Base-by-base conservation (phyloP, 2,888 invertebrate species). In the Entomobrya proxima region DNA sequence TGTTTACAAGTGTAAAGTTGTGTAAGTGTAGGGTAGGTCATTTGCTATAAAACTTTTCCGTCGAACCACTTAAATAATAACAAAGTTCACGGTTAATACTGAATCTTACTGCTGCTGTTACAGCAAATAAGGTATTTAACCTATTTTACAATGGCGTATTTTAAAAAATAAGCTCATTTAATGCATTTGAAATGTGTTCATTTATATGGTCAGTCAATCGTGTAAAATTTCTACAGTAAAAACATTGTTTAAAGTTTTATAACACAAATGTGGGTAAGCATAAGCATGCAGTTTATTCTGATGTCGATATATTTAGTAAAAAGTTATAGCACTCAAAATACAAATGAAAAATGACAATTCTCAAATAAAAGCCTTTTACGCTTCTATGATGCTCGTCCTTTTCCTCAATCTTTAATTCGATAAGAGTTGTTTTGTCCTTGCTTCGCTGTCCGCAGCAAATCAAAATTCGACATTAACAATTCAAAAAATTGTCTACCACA, bases 351-450 rank as follows among this genome's bases (percentile, higher is more conserved):
- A 61, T 61, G 61, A 61, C 61, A 61, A 18, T 61, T 61, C 35
- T 61, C 61, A 61, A 61, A n/a, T 6, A 61, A 2, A 13, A 52
- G 18, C 21, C 7, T 21, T 18, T 52, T 24, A 21, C 55, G 11
- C 7, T 40, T 40, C 5, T 40, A 40, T 40, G 11, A 40, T 5
- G 5, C 37, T 37, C 37, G 6, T 37, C 37, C 37, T 7, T 11
- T 47, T n/a, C 13, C 47, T 47, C 15, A 13, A 4, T 69, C 69
- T 78, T 67, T 47, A 27, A 47, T 21, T 64, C 18, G 40, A 27
- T 72, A 80, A 50, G 47, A 37, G 69, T 44, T 32, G 44, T 21
- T 47, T 81, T 74, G 74, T 72, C 81, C 81, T 81, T 81, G 81
- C 52, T 55, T 27, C 32, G 55, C n/a, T 81, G 40, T 50, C 50